These are phyloP conservation scores for Lophura swinhoii DNA, from an alignment of 2,797 vertebrate genomes.

Conservation along the genomic window DNA sequence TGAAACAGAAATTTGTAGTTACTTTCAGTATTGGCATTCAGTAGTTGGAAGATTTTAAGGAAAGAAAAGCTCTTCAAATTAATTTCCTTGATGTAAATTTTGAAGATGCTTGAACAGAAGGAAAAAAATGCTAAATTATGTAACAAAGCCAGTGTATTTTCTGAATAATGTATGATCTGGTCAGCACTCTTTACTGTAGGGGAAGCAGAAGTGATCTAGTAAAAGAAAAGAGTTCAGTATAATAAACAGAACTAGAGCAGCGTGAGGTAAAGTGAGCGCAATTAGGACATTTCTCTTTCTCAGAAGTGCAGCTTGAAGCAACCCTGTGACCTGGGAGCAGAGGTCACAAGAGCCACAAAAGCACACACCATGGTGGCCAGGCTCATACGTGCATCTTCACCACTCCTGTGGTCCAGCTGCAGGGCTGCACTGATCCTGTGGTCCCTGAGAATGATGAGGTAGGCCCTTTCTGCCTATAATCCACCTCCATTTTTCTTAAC, in stretches of 20 bases:
- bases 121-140: background rate
- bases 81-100: background rate
- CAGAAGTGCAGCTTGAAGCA: background rate
- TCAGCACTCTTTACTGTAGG: background rate
- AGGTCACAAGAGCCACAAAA: background rate
- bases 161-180: background rate
- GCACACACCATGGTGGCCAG: accelerated
- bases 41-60: background rate
- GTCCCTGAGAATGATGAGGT: background rate
- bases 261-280: background rate
- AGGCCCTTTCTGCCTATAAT: background rate
- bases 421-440: too few relatives aligned
- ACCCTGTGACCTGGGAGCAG: background rate
- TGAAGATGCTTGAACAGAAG: background rate
- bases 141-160: background rate
- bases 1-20: conserved; percentile 22
- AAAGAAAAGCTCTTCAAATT: background rate
- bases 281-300: background rate
- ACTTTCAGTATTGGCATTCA: background rate
- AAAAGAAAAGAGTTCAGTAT: background rate
- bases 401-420: background rate
- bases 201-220: background rate
- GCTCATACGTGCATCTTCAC: background rate
- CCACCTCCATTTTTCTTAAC: background rate
- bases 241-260: background rate